These are phyloP conservation scores for Halictus quadricinctus DNA, from an alignment of 2,888 invertebrate species.

Conservation along the genomic window DNA sequence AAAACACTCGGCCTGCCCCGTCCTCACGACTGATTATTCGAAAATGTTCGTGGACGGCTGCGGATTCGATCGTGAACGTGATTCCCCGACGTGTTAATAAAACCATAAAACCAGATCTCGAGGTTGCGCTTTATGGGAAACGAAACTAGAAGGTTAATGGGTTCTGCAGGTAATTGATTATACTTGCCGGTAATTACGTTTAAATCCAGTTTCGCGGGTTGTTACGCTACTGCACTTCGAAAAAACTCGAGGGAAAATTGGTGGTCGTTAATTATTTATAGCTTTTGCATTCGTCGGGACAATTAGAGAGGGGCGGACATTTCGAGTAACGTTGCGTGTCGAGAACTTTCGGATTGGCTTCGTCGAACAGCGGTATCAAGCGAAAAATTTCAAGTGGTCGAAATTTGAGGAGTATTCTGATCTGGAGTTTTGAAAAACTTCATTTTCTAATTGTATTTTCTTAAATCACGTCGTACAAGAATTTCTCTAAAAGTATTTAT, in stretches of 20 bases:
- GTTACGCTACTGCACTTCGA: neutral
- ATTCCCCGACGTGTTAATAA: neutral
- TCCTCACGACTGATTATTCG: slow-evolving; percentile 30
- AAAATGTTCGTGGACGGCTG: slow-evolving; percentile 1
- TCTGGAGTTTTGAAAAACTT: no score
- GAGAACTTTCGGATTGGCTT: neutral
- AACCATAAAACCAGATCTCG: neutral
- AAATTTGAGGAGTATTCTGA: no score
- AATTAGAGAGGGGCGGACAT: neutral
- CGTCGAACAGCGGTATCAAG: no score
- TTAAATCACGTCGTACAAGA: no score
- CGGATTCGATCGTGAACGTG: neutral
- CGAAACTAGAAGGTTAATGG: neutral
- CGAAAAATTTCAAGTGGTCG: no score
- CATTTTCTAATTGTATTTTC: no score
- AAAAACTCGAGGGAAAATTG: neutral
- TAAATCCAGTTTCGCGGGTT: neutral
- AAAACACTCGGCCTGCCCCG: slow-evolving; percentile 20
- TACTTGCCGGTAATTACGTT: neutral
- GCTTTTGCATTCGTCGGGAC: neutral
- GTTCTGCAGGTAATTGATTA: neutral
- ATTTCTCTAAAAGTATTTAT: no score
- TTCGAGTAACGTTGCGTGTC: neutral
- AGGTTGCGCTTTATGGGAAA: slow-evolving; percentile 4
- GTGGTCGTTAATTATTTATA: neutral